Evolutionary conservation across 2,888 invertebrate species (phyloP), one percentile per base, ranked within the genome.

Genomic region (Calameuta filiformis): DNA sequence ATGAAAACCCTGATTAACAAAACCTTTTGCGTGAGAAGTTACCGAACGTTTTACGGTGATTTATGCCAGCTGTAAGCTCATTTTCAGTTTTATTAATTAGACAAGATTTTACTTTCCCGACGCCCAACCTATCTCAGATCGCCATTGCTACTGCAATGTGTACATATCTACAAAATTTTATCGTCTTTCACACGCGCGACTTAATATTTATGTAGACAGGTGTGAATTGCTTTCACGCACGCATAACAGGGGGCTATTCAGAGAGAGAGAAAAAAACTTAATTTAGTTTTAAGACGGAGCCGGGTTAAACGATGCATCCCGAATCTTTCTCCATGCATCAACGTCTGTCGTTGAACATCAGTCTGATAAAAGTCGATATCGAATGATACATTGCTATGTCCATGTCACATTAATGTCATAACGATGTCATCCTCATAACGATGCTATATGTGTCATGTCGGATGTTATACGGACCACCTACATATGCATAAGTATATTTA

Each of bases 401-500:
- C 37, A 37, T 37, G 12, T 12, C 37, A 37, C 37, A 37, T 37
- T 37, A 37, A 37, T 37, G 12, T 12, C 37, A 37, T 37, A 31
- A 31, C 31, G 31, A 31, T 31, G 31, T 31, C 31, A 12, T 37
- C 12, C 37, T 37, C 4, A 37, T 37, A 37, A 37, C 12, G 37
- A 37, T 37, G 37, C 12, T 37, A 12, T 12, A 12, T 35, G 12
- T 37, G 37, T 12, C 12, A 12, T 37, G 12, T 37, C 37, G 37
- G 37, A 12, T 12, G 4, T 37, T 37, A 12, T 12, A 37, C 12
- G 4, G 12, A 37, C 3, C 35, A 35, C 0, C 35, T 12, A 37
- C 4, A 4, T 37, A 73, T 77, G 77, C 79, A 76, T 75, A 76
- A 37, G 73, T 69, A 75, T 77, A 81, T 79, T 78, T 74, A 76